Evolutionary conservation across 2,888 invertebrate genomes (phyloP), one percentile per base, ranked within the genome.

Genomic region (Hydroisotoma schaefferi): DNA sequence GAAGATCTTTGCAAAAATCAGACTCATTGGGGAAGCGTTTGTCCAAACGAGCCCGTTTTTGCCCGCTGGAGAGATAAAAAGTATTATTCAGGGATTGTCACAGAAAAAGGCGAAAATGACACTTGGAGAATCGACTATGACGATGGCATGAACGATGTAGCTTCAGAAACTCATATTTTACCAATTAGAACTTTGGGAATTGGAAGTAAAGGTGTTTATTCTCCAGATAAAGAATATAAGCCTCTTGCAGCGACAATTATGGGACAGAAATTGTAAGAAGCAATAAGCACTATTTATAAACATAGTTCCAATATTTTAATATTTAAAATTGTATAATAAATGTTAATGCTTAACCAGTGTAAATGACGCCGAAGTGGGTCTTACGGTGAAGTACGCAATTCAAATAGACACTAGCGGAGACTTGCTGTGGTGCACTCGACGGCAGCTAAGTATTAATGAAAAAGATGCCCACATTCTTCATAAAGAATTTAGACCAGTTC

Each of bases 1-100:
- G 8, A 8, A 18, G 44, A 47, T 1, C 22, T 65, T 2, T 26
- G 57, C 15, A 56, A 59, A 26, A 51, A 51, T 2, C 10, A 26
- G 8, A 65, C 67, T 8, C 37, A 65, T 3, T 68, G 63, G 59
- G 57, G 59, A 10, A 46, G 57, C 1, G 61, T 68, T 27, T 15
- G 56, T 8, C 55, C 56, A 3, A 48, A 46, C 20, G 55, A 61
- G 22, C 48, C 56, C 2, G 85, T 85, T 0, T 78, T 85, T 68
- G 86, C 85, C 0, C 84, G 83, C 74, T 86, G 86, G 85, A 81
- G 83, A 0, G 85, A 86, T 73, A 84, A 82, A 71, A 81, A 83
- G 62, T 85, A 84, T 69, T 86, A 86, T 70, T 84, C 85, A 0
- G 86, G 85, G 0, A 81, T 77, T 74, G 82, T 85, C 0, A 75